These are phyloP conservation scores for Abramis brama DNA, from an alignment of 2,113 vertebrate genomes.

Conservation along the genomic window DNA sequence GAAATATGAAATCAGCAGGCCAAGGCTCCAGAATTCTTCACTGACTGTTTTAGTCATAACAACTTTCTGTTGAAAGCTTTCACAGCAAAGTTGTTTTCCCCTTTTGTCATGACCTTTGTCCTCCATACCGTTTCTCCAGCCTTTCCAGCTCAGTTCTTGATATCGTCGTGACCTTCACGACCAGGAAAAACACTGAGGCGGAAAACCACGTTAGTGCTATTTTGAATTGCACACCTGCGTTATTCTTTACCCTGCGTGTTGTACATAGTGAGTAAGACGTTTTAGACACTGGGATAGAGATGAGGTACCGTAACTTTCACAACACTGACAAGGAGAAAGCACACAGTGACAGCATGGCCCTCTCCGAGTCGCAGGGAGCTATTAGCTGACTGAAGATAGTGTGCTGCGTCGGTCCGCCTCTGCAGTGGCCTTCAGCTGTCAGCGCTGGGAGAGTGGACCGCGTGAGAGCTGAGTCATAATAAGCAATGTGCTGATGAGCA, in stretches of 20 bases:
- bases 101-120: too few species aligned
- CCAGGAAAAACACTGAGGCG: neutral
- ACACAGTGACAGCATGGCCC: neutral
- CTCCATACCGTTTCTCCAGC: neutral
- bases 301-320: neutral
- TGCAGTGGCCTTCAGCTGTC: constrained; percentile 53
- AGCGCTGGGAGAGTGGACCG: constrained; percentile 12
- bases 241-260: neutral
- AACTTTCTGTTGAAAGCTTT: neutral
- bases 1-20: too few species aligned
- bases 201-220: neutral
- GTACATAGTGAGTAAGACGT: neutral
- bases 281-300: neutral
- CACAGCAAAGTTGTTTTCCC: neutral
- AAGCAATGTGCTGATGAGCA: constrained; percentile 52
- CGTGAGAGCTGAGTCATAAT: constrained; percentile 57
- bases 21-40: too few species aligned
- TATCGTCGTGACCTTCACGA: neutral
- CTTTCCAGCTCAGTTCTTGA: neutral
- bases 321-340: neutral
- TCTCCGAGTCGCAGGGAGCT: neutral
- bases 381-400: constrained; percentile 15
- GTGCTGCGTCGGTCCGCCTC: constrained; percentile 40
- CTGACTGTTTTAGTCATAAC: neutral
- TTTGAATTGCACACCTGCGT: constrained; percentile 1